Conservation (phyloP, 1,140 invertebrate species). For the Caenorhabditis latens region DNA sequence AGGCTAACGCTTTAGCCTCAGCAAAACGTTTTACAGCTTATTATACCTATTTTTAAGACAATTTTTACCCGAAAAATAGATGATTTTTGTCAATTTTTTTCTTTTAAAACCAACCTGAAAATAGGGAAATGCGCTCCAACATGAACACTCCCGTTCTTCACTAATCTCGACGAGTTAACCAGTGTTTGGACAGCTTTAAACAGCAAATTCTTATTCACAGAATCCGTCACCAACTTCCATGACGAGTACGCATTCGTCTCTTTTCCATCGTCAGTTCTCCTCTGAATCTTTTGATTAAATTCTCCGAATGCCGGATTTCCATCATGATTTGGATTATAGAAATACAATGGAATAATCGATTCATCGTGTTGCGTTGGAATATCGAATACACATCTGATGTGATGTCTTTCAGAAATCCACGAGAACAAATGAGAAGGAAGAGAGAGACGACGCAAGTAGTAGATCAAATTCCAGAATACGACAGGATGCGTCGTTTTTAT, state of each 20-base stretch:
- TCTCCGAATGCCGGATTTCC: slow-evolving; percentile 4
- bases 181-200: slow-evolving; percentile 64
- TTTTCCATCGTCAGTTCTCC: not conserved
- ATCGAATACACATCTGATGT: slow-evolving; percentile 75
- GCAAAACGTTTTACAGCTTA: too few species aligned
- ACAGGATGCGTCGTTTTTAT: slow-evolving; percentile 72
- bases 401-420: slow-evolving; percentile 72
- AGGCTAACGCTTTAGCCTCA: too few species aligned
- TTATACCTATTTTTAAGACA: too few species aligned
- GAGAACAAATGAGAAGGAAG: slow-evolving; percentile 74
- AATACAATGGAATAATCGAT: slow-evolving; percentile 65
- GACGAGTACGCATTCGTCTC: not conserved
- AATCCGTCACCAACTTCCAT: slow-evolving; percentile 61
- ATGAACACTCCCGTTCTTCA: slow-evolving; percentile 51
- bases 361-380: slow-evolving; percentile 64
- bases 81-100: not conserved
- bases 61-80: too few species aligned
- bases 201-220: slow-evolving; percentile 60
- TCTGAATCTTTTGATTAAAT: not conserved
- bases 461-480: slow-evolving; percentile 77
- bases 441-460: slow-evolving; percentile 74
- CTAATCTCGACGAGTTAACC: slow-evolving; percentile 66
- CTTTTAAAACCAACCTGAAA: slow-evolving; percentile 56
- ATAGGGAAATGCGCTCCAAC: slow-evolving; percentile 63
- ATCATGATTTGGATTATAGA: slow-evolving; percentile 57